Evolutionary conservation across 2,113 vertebrate species (phyloP), one percentile per base, ranked within the genome.

Genomic region (Maccullochella peelii): DNA sequence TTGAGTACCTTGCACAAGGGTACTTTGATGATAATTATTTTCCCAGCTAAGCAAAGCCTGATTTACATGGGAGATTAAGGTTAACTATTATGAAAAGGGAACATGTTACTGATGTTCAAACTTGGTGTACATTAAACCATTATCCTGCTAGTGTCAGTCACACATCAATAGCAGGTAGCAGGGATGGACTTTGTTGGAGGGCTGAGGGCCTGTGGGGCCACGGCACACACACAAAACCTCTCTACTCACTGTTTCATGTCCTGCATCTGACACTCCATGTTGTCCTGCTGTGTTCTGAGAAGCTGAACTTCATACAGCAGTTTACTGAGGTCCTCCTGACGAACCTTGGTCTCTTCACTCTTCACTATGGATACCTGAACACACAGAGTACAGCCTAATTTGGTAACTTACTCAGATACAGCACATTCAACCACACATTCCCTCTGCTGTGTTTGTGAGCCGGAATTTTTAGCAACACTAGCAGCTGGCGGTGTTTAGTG

Each of bases 251-350:
- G 94, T 78, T 94, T 94, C 94, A 94, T 94, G 88, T 94, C 94
- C 69, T 94, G 94, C 90, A 94, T 93, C 88, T 94, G 93, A 88
- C 93, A 94, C 72, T 94, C 93, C 94, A 95, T 93, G 89, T 93
- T 94, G 87, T 94, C 93, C 73, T 94, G 93, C 14, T 94, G 94
- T 58, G 93, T 94, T 67, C 89, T 59, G 23, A 92, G 92, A 0
- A 94, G 93, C 84, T 94, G 93, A 38, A 94, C 94, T 80, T 94
- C 91, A 81, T 94, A 94, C 47, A 94, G 84, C 27, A 94, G 90
- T 73, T 93, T 93, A 21, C 94, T 95, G 63, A 94, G 92, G 76
- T 95, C 93, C 87, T 93, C 94, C 84, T 95, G 93, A 33, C 92
- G 89, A 55, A 93, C 86, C 90, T 40, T 93, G 63, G 93, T 94